Percentiles rank a stretch among this genome's conserved stretches.
Evolutionary conservation across 2,888 invertebrate genomes (phyloP).

Genomic region (Dilophus febrilis): DNA sequence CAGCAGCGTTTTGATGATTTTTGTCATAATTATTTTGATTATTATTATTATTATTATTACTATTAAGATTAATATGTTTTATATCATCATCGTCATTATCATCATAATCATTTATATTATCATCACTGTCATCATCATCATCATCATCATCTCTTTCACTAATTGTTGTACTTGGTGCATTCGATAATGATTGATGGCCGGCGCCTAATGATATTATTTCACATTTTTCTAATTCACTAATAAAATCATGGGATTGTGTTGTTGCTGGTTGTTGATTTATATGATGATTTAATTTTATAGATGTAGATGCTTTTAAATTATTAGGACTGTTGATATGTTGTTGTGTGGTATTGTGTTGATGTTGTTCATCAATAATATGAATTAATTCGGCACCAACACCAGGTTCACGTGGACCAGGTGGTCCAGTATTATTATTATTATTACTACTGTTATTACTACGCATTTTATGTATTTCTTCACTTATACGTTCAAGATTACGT

Average conservation of each 20-base stretch:
- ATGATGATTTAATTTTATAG: too few relatives aligned
- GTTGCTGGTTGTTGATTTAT: too few relatives aligned
- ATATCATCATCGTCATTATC: slow-evolving; percentile 11
- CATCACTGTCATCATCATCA: slow-evolving; percentile 18
- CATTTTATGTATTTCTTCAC: slow-evolving; percentile 67
- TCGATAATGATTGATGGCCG: too few relatives aligned
- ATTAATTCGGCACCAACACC: slow-evolving; percentile 46
- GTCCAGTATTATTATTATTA: slow-evolving; percentile 20
- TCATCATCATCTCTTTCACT: slow-evolving; percentile 31
- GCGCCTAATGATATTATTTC: slow-evolving; percentile 37
- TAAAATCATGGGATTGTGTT: slow-evolving; percentile 26
- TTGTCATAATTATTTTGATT: slow-evolving; percentile 4
- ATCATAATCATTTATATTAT: slow-evolving; percentile 6
- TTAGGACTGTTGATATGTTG: slow-evolving; percentile 14
- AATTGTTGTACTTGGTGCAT: slow-evolving; percentile 32
- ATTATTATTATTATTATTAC: slow-evolving; percentile 3
- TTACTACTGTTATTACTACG: slow-evolving; percentile 23
- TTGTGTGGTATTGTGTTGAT: too few relatives aligned
- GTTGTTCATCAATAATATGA: slow-evolving; percentile 30
- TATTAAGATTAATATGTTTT: neutral
- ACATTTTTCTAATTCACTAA: slow-evolving; percentile 39
- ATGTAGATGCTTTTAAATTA: slow-evolving; percentile 1
- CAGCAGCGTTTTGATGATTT: slow-evolving; percentile 11
- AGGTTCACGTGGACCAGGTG: slow-evolving; percentile 37
- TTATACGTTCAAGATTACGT: slow-evolving; percentile 72